Evolutionary conservation across 23 tunicate genomes (phyloP).

Genomic region (Phallusia fumigata): DNA sequence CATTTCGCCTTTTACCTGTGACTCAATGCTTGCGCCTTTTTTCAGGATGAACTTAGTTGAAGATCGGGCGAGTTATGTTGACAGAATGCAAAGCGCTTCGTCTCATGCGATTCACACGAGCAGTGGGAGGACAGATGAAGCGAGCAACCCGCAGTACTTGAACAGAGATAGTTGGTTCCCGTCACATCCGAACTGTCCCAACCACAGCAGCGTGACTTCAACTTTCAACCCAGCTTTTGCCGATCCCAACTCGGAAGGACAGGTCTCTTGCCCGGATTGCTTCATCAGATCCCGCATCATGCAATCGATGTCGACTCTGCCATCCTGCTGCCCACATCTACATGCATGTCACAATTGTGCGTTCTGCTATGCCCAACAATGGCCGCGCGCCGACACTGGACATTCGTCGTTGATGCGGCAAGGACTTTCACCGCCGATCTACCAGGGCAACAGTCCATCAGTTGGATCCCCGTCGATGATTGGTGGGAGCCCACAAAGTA

Average conservation of each 20-base stretch:
- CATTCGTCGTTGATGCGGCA: slow-evolving; percentile 13
- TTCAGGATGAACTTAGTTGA: slow-evolving; percentile 10
- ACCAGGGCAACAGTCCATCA: background rate
- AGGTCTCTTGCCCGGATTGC: slow-evolving; percentile 73
- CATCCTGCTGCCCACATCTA: slow-evolving; percentile 54
- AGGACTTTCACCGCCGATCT: slow-evolving; percentile 27
- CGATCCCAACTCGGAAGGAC: slow-evolving; percentile 35
- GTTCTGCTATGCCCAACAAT: slow-evolving; percentile 50
- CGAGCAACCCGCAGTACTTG: background rate
- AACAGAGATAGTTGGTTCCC: slow-evolving; percentile 46
- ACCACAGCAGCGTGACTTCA: slow-evolving; percentile 45
- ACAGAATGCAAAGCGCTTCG: slow-evolving; percentile 3
- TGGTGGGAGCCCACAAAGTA: slow-evolving; percentile 5
- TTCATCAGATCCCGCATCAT: slow-evolving; percentile 65
- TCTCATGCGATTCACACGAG: background rate
- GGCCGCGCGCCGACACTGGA: background rate
- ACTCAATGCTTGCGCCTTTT: background rate
- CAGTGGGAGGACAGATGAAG: background rate
- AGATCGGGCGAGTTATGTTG: background rate
- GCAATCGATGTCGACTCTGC: slow-evolving; percentile 55
- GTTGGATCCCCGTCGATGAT: background rate
- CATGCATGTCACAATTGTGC: slow-evolving; percentile 74
- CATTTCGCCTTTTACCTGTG: too few relatives aligned
- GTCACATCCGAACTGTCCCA: slow-evolving; percentile 56
- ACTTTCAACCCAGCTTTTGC: slow-evolving; percentile 41